Base-by-base conservation (phyloP, 2,113 vertebrate species). In the Formicarius rufipectus region DNA sequence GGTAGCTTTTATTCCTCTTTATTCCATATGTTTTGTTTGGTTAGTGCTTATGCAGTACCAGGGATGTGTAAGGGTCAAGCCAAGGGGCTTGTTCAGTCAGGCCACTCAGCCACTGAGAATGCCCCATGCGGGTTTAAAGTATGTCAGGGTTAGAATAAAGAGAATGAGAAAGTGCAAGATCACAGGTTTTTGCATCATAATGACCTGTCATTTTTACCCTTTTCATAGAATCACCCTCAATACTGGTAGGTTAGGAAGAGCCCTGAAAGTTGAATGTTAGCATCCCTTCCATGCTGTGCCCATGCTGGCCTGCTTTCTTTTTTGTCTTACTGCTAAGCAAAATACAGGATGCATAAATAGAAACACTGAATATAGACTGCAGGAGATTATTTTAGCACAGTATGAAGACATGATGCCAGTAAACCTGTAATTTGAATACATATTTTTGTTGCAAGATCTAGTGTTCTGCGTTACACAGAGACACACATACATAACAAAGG, bases 341-440 rank as follows among this genome's bases (percentile, higher is more conserved):
- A 97, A 90, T 74, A 77, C 35, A 84, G 87, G 75, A 72, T 91
- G 44, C 75, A 64, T 84, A 93, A 96, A 93, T 86, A 96, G 92
- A 83, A 95, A 47, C 50, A 63, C 90, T 90, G 82, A 95, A 94
- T 94, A 95, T 94, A 95, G 92, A 59, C 60, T 86, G 55, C 63
- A 88, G 81, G 75, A 94, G 85, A 52, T 94, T 94, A 92, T 96
- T 96, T 96, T 96, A 84, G 93, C 64, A 55, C 45, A 9, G 1
- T 74, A 81, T 63, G 78, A 96, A 96, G 87, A 83, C 55, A 50
- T 20, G 62, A 92, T 90, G 58, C 69, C 90, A 89, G 73, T 60
- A 93, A 96, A 96, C 68, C 80, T 92, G 88, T 87, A 92, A 94
- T 92, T 87, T 94, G 73, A 94, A 94, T 93, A 60, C 59, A 33